Conservation (phyloP, 2,797 vertebrate species). For the Pempheris klunzingeri region DNA sequence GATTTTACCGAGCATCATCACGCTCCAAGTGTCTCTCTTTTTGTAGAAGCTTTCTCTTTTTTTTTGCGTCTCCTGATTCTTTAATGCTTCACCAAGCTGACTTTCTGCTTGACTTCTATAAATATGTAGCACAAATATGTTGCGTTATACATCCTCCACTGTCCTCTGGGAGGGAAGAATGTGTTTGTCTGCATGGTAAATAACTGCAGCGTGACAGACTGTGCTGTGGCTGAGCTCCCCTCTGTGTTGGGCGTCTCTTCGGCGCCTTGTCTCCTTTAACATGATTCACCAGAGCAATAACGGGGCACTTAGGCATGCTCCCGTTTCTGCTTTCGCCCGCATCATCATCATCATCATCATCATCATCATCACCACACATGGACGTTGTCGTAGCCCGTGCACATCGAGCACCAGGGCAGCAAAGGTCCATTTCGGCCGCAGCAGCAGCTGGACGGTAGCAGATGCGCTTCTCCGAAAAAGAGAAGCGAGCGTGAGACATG, state of each 20-base stretch:
- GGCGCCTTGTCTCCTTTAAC: constrained; percentile 59
- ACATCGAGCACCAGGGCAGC: constrained; percentile 63
- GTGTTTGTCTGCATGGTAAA: constrained; percentile 66
- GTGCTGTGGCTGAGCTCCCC: constrained; percentile 49
- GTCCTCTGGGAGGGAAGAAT: constrained; percentile 60
- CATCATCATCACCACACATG: constrained; percentile 1
- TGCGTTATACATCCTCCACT: constrained; percentile 43
- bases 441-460: constrained; percentile 73
- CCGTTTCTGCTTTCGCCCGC: constrained; percentile 45
- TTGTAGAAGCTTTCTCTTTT: constrained; percentile 40
- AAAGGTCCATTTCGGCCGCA: constrained; percentile 46
- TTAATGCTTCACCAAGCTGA: constrained; percentile 66
- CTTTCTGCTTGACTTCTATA: constrained; percentile 68
- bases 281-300: constrained; percentile 72
- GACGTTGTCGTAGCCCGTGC: constrained; percentile 50
- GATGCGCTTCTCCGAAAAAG: constrained; percentile 65
- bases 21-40: constrained; percentile 47
- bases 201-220: constrained; percentile 59
- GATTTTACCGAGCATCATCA: constrained; percentile 71
- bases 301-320: constrained; percentile 64
- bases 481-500: constrained; percentile 57
- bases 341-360: constrained; percentile 59
- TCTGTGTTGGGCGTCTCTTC: constrained; percentile 59
- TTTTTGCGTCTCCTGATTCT: constrained; percentile 29
- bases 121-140: constrained; percentile 66